phyloP scores from a whole-genome alignment of 2,888 invertebrate species.

The Macrosoma leucophasiata region DNA sequence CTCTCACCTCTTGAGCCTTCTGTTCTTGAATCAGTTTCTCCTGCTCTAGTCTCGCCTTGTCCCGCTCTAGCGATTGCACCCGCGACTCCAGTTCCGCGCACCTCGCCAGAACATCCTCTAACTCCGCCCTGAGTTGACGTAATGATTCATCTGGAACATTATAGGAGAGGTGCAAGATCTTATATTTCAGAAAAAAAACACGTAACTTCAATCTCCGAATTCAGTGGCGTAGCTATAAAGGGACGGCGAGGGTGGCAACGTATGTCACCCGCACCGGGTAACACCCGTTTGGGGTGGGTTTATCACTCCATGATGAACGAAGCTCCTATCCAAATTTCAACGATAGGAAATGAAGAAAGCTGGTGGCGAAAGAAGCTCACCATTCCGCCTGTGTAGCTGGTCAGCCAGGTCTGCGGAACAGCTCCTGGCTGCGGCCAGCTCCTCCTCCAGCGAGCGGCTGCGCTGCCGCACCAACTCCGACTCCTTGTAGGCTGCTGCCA shows the following conservation, averaged over 20 bases:
- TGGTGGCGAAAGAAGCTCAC: no score
- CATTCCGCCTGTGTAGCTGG: conserved; percentile 74
- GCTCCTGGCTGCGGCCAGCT: conserved; percentile 73
- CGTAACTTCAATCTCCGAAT: no score
- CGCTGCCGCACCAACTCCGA: conserved; percentile 77
- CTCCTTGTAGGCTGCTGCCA: conserved; percentile 80
- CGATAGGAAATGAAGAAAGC: no score
- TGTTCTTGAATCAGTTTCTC: conserved; percentile 66
- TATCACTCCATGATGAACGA: no score
- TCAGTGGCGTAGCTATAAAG: no score
- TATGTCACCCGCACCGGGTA: no score
- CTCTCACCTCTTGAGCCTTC: conserved; percentile 57
- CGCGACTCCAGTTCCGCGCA: conserved; percentile 57
- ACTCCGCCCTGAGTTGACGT: conserved; percentile 46
- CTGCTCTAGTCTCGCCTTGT: conserved; percentile 56
- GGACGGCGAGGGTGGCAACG: no score
- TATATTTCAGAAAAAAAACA: no score
- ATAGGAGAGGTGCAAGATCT: no score
- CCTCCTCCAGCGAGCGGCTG: conserved; percentile 77
- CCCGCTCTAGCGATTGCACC: conserved; percentile 56
- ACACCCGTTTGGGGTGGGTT: no score
- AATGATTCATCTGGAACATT: conserved; percentile 51
- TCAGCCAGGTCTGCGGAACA: conserved; percentile 76
- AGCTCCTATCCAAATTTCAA: no score
- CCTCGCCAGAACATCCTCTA: conserved; percentile 50